Base-by-base conservation (phyloP, 1,140 invertebrate species). In the Apis cerana region DNA sequence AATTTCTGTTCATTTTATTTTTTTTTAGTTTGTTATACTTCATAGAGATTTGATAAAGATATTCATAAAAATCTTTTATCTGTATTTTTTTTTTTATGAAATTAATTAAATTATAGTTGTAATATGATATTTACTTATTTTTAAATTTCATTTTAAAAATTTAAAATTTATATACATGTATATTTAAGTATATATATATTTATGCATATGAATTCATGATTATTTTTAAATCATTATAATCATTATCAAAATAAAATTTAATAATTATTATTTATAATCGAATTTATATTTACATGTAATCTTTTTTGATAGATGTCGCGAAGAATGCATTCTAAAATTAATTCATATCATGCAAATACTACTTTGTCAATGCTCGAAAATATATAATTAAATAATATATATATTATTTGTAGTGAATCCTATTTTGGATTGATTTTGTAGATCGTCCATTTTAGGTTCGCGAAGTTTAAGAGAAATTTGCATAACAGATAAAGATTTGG, bases 321-420 rank as follows among this genome's bases (percentile, higher is more conserved):
- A 33, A 50, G n/a, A 13, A 64, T 67, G 23, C 59, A 70, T 80
- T 80, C 70, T 23, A 23, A 65, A 74, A 48, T 80, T 43, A 56
- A 43, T 0, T 48, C 19, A 11, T 72, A 19, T 27, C 17, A n/a
- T 0, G n/a, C 7, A 27, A 1, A 17, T 19, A 17, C 8, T 43
- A 15, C 8, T 2, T 62, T 17, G 17, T 13, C 5, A 62, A 52
- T 54, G 19, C 27, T 33, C 17, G 4, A 48, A 64, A 56, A 54
- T 72, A 43, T 33, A 19, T 23, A 33, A 11, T 21, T 56, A 21
- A 43, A 15, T 7, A 10, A 69, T 23, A 12, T 13, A 27, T 21
- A 12, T 21, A 27, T 21, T 71, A 17, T 61, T 61, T 23, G 33
- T 61, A 23, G 11, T 13, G 15, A 58, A 43, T n/a, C 12, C 13